phyloP scores from a whole-genome alignment of 2,888 invertebrate species.

The Heteropelma amictum region DNA sequence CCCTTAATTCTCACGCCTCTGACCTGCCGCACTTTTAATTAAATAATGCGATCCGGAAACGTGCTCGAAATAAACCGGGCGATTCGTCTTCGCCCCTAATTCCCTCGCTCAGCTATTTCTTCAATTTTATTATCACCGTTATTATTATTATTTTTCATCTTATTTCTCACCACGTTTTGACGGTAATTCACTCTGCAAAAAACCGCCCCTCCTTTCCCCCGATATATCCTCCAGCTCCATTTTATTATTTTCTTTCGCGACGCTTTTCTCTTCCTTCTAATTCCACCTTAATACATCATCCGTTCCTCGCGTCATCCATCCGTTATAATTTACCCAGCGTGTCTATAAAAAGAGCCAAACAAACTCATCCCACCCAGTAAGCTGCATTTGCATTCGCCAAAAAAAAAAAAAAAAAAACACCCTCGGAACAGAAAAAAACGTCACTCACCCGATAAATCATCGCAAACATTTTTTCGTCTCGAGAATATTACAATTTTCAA shows the following conservation, averaged over 20 bases:
- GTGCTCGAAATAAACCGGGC: constrained; percentile 66
- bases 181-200: constrained; percentile 37
- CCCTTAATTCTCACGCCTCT: constrained; percentile 27
- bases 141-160: no score
- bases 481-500: no score
- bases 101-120: constrained; percentile 32
- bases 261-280: constrained; percentile 26
- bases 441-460: no score
- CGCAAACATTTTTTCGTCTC: no score
- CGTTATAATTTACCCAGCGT: constrained; percentile 30
- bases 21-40: constrained; percentile 66
- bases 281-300: constrained; percentile 21
- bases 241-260: constrained; percentile 5
- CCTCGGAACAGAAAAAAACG: no score
- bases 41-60: constrained; percentile 68
- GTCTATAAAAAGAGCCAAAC: no score
- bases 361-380: no score
- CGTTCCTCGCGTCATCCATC: constrained; percentile 29
- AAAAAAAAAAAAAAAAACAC: constrained; percentile 37
- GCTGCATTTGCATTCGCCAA: background rate
- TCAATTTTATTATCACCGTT: background rate
- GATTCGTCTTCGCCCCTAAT: constrained; percentile 61
- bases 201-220: background rate
- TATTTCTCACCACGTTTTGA: constrained; percentile 40
- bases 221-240: constrained; percentile 8